Evolutionary conservation across 2,797 vertebrate genomes (phyloP).

Genomic region (Poecilia gillii): DNA sequence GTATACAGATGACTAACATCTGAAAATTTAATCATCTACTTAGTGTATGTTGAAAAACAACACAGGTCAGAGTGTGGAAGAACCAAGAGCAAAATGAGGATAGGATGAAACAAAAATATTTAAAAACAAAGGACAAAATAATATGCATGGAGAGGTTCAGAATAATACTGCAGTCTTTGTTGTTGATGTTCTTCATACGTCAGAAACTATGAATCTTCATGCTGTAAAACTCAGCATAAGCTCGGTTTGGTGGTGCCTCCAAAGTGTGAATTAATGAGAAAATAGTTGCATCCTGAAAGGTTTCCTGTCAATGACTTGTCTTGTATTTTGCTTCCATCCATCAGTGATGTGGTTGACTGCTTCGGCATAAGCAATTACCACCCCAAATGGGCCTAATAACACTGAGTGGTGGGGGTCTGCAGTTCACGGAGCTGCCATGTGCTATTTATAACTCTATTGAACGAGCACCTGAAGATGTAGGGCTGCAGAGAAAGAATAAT

Average conservation of each 20-base stretch:
- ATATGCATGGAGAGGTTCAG: background rate
- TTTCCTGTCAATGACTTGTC: conserved; percentile 33
- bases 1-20: background rate
- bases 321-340: conserved; percentile 59
- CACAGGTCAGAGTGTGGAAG: too few relatives aligned
- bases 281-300: conserved; percentile 29
- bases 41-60: too few relatives aligned
- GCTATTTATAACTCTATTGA: conserved; percentile 77
- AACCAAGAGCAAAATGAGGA: too few relatives aligned
- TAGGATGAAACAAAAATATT: background rate
- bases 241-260: conserved; percentile 4
- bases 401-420: conserved; percentile 65
- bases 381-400: conserved; percentile 79
- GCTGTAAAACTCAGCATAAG: background rate
- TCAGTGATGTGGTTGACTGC: conserved; percentile 71
- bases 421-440: conserved; percentile 62
- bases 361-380: conserved; percentile 75
- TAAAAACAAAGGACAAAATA: background rate
- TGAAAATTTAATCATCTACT: too few relatives aligned
- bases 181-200: background rate
- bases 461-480: conserved; percentile 67
- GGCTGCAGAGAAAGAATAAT: conserved; percentile 34
- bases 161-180: background rate
- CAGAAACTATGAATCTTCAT: background rate
- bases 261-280: background rate